These are phyloP conservation scores for Hesperia comma DNA, from an alignment of 2,888 invertebrate species.

Conservation along the genomic window DNA sequence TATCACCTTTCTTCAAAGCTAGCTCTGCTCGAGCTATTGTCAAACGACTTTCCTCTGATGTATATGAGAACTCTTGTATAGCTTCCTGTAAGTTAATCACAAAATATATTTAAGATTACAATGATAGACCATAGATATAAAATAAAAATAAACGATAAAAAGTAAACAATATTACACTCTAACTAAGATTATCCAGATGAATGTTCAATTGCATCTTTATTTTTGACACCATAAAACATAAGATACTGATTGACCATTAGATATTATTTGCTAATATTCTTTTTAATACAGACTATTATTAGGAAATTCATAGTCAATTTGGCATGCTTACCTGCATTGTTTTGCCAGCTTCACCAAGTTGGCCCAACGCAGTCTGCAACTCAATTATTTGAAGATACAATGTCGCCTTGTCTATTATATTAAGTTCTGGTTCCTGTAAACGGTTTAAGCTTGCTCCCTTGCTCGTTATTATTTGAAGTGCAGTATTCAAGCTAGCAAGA, in stretches of 20 bases:
- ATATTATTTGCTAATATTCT: too few relatives aligned
- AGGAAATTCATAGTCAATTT: background rate
- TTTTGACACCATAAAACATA: too few relatives aligned
- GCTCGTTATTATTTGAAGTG: conserved; percentile 86
- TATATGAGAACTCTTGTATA: conserved; percentile 88
- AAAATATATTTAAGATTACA: background rate
- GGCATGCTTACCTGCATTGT: conserved; percentile 86
- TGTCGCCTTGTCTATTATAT: conserved; percentile 91
- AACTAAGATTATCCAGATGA: too few relatives aligned
- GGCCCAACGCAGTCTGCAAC: conserved; percentile 87
- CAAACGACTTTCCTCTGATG: conserved; percentile 93
- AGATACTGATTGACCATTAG: too few relatives aligned
- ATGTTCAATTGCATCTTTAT: too few relatives aligned
- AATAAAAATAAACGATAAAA: too few relatives aligned
- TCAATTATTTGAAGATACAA: conserved; percentile 94
- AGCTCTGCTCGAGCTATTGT: conserved; percentile 94
- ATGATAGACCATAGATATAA: too few relatives aligned
- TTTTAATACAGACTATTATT: too few relatives aligned
- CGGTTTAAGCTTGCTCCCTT: conserved; percentile 58
- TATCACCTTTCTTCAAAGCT: conserved; percentile 90
- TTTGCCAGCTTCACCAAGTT: conserved; percentile 91
- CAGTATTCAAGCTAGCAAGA: conserved; percentile 89
- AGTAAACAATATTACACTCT: too few relatives aligned
- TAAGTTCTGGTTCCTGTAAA: conserved; percentile 75
- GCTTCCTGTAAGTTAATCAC: conserved; percentile 76